phyloP scores from a whole-genome alignment of 2,113 vertebrate species.

The Mus musculus region DNA sequence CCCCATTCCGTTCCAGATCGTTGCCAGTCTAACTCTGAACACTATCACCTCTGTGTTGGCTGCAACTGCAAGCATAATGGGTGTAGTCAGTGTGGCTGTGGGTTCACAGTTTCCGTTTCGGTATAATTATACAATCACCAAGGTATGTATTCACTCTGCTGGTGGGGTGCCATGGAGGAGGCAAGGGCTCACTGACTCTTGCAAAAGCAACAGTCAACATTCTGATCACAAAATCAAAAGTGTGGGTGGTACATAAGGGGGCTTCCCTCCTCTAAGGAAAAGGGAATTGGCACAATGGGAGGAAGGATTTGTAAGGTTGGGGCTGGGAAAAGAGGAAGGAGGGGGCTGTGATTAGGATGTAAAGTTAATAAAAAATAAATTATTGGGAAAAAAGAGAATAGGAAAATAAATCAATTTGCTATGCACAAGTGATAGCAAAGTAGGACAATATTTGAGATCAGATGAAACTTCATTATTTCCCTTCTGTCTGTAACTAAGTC shows the following conservation, averaged over 20 bases:
- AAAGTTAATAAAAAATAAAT: no score
- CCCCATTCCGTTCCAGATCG: conserved; percentile 34
- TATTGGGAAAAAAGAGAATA: no score
- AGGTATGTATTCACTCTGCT: conserved; percentile 32
- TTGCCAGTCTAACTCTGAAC: conserved; percentile 50
- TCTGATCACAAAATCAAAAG: neutral
- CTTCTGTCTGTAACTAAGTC: neutral
- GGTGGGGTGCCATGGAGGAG: neutral
- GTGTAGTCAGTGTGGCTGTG: accelerated
- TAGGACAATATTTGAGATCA: neutral
- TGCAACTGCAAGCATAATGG: neutral
- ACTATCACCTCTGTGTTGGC: conserved; percentile 54
- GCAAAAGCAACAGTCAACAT: neutral
- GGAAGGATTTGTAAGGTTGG: no score
- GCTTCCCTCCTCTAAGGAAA: no score
- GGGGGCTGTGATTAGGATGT: no score
- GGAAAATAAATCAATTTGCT: neutral
- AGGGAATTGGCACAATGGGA: no score
- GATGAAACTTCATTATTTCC: neutral
- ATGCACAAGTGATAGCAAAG: neutral
- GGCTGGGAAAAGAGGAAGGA: no score
- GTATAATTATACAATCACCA: accelerated
- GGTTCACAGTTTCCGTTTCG: accelerated
- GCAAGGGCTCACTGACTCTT: neutral
- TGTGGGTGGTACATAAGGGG: no score